Evolutionary conservation across 2,888 invertebrate genomes (phyloP).

Genomic region (Trissolcus brochymenae): DNA sequence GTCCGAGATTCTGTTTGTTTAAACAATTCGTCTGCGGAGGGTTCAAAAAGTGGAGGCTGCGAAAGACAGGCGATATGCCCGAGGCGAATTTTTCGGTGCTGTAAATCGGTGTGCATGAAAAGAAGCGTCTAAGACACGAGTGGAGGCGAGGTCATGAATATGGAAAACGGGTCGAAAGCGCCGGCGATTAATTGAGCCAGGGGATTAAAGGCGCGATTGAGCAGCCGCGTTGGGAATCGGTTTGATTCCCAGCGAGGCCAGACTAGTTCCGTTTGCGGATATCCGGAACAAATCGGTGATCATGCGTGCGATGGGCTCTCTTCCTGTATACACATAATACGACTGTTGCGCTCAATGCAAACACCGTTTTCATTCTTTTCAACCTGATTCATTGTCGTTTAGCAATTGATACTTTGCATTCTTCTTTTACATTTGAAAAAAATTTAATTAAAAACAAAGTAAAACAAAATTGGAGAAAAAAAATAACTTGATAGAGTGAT

Average conservation of each 20-base stretch:
- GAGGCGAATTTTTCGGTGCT: too few relatives aligned
- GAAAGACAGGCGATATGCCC: too few relatives aligned
- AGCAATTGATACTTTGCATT: constrained; percentile 9
- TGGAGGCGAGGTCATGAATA: too few relatives aligned
- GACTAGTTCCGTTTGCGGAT: constrained; percentile 54
- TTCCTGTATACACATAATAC: constrained; percentile 37
- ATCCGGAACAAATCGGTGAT: constrained; percentile 60
- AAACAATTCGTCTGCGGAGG: constrained; percentile 3
- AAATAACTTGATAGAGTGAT: constrained; percentile 11
- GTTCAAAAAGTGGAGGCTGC: too few relatives aligned
- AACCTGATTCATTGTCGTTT: constrained; percentile 13
- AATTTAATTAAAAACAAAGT: too few relatives aligned
- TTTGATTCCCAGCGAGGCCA: constrained; percentile 46
- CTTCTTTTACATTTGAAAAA: too few relatives aligned
- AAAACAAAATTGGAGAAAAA: neutral
- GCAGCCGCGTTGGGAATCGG: constrained; percentile 23
- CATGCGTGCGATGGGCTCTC: constrained; percentile 56
- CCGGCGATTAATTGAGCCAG: too few relatives aligned
- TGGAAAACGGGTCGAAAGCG: too few relatives aligned
- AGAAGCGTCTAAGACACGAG: too few relatives aligned
- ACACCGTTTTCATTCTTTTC: constrained; percentile 18
- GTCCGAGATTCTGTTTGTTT: neutral
- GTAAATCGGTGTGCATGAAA: neutral
- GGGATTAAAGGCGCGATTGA: too few relatives aligned
- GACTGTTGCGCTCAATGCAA: constrained; percentile 14